Percentiles rank a stretch among this genome's conserved stretches.
These are phyloP conservation scores for Neocloeon triangulifer DNA, from an alignment of 1,140 invertebrate genomes.

Conservation along the genomic window DNA sequence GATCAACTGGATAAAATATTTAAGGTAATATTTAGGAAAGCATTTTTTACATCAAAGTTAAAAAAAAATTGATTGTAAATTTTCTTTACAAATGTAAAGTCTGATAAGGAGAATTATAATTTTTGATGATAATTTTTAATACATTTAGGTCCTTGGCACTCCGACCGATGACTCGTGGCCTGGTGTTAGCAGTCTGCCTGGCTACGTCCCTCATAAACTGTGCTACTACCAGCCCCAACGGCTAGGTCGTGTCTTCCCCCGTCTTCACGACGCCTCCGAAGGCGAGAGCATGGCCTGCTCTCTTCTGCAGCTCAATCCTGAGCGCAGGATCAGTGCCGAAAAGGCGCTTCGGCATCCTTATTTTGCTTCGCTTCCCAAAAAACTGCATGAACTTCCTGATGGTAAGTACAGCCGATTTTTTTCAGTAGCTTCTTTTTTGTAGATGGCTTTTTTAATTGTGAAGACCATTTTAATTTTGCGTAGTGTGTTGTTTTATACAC, in stretches of 20 bases:
- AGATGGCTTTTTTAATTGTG: slow-evolving; percentile 2
- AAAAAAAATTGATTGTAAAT: slow-evolving; percentile 2
- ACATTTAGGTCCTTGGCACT: slow-evolving; percentile 58
- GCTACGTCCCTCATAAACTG: slow-evolving; percentile 64
- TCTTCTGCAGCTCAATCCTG: slow-evolving; percentile 72
- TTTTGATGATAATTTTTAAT: slow-evolving; percentile 6
- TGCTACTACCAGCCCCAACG: slow-evolving; percentile 50
- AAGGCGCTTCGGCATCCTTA: slow-evolving; percentile 75
- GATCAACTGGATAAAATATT: slow-evolving; percentile 97
- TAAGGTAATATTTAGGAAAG: slow-evolving; percentile 37
- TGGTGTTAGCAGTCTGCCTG: slow-evolving; percentile 63
- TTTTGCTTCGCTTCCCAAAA: slow-evolving; percentile 68
- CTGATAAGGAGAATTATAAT: slow-evolving; percentile 4
- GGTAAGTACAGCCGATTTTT: slow-evolving; percentile 30
- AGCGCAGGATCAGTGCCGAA: slow-evolving; percentile 63
- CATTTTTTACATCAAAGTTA: not conserved
- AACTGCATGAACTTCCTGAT: slow-evolving; percentile 73
- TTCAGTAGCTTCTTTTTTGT: slow-evolving; percentile 5
- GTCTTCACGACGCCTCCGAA: slow-evolving; percentile 63
- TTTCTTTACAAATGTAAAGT: not conserved
- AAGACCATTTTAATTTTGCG: slow-evolving; percentile 5
- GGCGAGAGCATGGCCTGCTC: slow-evolving; percentile 68
- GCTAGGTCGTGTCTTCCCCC: slow-evolving; percentile 67
- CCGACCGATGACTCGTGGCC: slow-evolving; percentile 79
- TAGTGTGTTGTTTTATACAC: too few species aligned